Evolutionary conservation across 2,888 invertebrate species (phyloP).

Genomic region (Serripes groenlandicus): DNA sequence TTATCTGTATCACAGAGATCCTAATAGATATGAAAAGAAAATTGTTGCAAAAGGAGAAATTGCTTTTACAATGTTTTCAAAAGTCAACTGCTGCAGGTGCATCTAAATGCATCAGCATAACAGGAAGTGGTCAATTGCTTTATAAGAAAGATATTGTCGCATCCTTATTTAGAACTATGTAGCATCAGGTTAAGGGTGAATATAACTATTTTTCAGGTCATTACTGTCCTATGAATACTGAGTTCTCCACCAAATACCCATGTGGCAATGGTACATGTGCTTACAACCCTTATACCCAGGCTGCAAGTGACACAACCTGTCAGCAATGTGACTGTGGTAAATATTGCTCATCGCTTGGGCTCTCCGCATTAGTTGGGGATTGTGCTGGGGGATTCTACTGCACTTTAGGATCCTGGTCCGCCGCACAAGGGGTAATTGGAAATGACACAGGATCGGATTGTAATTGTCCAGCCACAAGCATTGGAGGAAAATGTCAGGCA

Average conservation of each 20-base stretch:
- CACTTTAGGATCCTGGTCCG: constrained; percentile 80
- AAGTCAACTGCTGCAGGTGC: too few species aligned
- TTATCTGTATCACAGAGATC: too few species aligned
- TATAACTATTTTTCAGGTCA: constrained; percentile 80
- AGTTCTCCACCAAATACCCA: constrained; percentile 80
- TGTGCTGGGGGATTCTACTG: constrained; percentile 85
- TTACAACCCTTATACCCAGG: constrained; percentile 80
- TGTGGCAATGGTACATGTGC: constrained; percentile 82
- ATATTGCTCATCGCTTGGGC: constrained; percentile 81
- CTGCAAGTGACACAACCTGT: constrained; percentile 73
- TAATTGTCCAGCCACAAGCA: constrained; percentile 77
- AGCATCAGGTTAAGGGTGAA: too few species aligned
- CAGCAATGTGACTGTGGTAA: constrained; percentile 81
- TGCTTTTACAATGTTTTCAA: too few species aligned
- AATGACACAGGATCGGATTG: constrained; percentile 76
- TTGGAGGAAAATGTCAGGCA: constrained; percentile 82
- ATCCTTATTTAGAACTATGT: too few species aligned
- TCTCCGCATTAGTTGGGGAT: constrained; percentile 76
- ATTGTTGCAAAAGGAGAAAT: too few species aligned
- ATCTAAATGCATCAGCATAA: too few species aligned
- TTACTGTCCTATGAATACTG: constrained; percentile 79
- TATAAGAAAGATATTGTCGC: too few species aligned
- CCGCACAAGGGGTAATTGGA: constrained; percentile 77
- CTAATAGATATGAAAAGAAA: too few species aligned
- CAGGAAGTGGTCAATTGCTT: too few species aligned